These are phyloP conservation scores for Myrmecophaga tridactyla DNA, from an alignment of 2,113 vertebrate species.

Conservation along the genomic window DNA sequence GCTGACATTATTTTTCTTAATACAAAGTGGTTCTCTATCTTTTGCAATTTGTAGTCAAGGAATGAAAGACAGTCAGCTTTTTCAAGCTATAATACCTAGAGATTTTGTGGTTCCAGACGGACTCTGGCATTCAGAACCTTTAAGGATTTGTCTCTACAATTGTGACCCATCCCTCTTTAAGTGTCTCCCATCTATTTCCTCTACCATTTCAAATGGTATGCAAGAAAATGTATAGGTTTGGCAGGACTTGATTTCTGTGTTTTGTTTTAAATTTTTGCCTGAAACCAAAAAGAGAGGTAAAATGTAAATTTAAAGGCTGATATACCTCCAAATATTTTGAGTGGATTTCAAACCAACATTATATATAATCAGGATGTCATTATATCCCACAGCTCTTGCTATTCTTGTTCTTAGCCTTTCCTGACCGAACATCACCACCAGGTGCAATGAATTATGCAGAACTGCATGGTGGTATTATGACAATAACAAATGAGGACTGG, in stretches of 20 bases:
- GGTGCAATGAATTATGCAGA: constrained; percentile 40
- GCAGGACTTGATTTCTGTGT: background rate
- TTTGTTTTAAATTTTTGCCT: background rate
- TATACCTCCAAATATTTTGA: constrained; percentile 3
- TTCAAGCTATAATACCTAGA: background rate
- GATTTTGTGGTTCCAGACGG: background rate
- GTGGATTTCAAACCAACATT: background rate
- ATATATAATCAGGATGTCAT: background rate
- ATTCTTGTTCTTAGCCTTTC: background rate
- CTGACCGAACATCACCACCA: background rate
- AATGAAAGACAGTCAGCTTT: background rate
- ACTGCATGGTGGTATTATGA: background rate
- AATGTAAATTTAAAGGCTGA: constrained; percentile 40
- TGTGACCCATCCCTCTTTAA: background rate
- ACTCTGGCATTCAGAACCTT: too few species aligned
- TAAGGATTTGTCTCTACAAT: background rate
- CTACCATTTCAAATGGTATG: background rate
- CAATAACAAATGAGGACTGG: constrained; percentile 11
- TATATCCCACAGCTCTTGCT: background rate
- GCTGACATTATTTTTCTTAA: background rate
- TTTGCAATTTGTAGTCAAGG: background rate
- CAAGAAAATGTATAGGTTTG: background rate
- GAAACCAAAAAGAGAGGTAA: constrained; percentile 7
- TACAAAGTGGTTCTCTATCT: background rate
- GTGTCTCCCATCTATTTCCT: background rate